Evolutionary conservation across 2,797 vertebrate genomes (phyloP).

Genomic region (Dendrocincla tyrannina): DNA sequence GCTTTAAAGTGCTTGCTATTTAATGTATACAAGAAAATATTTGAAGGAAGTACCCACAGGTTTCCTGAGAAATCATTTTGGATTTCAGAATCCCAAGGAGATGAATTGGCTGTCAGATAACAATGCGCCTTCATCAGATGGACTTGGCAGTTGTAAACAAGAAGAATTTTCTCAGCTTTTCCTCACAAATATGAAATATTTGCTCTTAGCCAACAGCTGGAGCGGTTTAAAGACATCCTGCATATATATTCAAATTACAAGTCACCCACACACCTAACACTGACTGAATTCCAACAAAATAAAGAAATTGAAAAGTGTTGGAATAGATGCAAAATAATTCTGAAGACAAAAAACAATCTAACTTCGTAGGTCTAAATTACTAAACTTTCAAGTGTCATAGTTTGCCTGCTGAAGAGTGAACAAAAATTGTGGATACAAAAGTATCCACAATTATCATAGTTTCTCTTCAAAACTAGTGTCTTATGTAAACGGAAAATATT

Average conservation of each 20-base stretch:
- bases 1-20: not conserved
- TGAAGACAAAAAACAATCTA: not conserved
- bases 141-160: conserved; percentile 83
- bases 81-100: conserved; percentile 81
- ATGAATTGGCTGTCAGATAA: conserved; percentile 84
- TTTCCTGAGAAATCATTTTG: conserved; percentile 80
- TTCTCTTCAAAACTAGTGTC: not conserved
- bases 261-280: conserved; percentile 55
- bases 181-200: conserved; percentile 84
- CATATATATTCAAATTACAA: conserved; percentile 77
- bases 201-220: conserved; percentile 80
- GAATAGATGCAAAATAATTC: not conserved
- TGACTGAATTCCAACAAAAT: conserved; percentile 40
- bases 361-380: not conserved
- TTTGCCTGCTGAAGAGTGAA: not conserved
- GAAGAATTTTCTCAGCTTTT: conserved; percentile 80
- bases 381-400: not conserved
- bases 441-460: not conserved
- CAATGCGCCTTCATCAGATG: conserved; percentile 81
- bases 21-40: conserved; percentile 66
- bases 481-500: not conserved
- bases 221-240: conserved; percentile 73
- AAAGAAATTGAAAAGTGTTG: not conserved
- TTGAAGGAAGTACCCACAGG: conserved; percentile 73
- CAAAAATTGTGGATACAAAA: too few species aligned